Conservation (phyloP, 2,888 invertebrate species). For the Ophion ellenae region DNA sequence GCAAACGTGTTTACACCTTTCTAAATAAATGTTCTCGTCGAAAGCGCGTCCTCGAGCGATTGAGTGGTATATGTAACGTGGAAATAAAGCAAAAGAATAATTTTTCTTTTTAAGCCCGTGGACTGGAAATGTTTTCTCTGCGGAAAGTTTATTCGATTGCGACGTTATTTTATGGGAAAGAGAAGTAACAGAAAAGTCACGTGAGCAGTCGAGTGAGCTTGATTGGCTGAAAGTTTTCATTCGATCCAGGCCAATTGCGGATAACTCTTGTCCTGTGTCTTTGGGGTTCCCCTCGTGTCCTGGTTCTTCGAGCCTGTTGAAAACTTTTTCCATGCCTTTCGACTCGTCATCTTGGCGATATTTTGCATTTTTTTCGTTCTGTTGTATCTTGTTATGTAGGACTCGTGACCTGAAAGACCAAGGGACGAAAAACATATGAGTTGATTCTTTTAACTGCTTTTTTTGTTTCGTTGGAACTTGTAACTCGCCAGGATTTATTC, state of each 20-base stretch:
- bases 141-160: neutral
- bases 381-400: conserved; percentile 75
- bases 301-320: conserved; percentile 24
- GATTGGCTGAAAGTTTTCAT: conserved; percentile 52
- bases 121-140: neutral
- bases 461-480: conserved; percentile 68
- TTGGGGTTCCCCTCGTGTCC: conserved; percentile 58
- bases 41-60: conserved; percentile 37
- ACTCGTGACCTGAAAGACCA: conserved; percentile 77
- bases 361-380: conserved; percentile 70
- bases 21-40: conserved; percentile 65
- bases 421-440: neutral
- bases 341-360: conserved; percentile 63
- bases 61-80: conserved; percentile 51
- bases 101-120: conserved; percentile 48
- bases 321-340: conserved; percentile 46
- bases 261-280: conserved; percentile 41
- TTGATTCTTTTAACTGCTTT: conserved; percentile 50
- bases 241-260: conserved; percentile 74
- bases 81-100: conserved; percentile 56
- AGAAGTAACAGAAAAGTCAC: neutral
- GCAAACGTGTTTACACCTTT: conserved; percentile 73
- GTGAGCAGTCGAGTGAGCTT: neutral
- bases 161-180: neutral
- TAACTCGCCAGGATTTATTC: conserved; percentile 89